Percentiles rank a stretch among this genome's conserved stretches.
These are phyloP conservation scores for Ophraella communa DNA, from an alignment of 2,888 invertebrate genomes.

Conservation along the genomic window DNA sequence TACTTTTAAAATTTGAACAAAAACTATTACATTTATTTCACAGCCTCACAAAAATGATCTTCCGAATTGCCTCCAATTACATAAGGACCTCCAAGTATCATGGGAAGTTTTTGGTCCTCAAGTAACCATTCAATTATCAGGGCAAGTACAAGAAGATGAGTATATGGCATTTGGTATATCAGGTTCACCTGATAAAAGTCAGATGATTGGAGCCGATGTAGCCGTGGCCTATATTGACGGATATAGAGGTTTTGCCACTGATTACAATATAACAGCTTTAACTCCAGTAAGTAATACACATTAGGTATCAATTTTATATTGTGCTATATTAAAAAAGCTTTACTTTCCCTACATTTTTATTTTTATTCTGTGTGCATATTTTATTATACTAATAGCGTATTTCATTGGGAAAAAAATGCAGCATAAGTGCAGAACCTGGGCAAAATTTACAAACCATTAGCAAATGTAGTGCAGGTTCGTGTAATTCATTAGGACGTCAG, in stretches of 20 bases:
- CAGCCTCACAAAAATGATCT: constrained; percentile 69
- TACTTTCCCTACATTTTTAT: too few relatives aligned
- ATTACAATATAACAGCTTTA: constrained; percentile 85
- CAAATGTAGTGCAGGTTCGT: too few relatives aligned
- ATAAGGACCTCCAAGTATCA: constrained; percentile 81
- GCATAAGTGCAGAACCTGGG: too few relatives aligned
- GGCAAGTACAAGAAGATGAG: constrained; percentile 75
- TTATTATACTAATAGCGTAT: too few relatives aligned
- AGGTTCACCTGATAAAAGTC: constrained; percentile 71
- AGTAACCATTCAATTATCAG: constrained; percentile 84
- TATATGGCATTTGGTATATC: constrained; percentile 92
- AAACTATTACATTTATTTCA: constrained; percentile 21
- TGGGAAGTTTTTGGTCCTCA: constrained; percentile 93
- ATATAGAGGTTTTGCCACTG: constrained; percentile 75
- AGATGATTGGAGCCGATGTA: constrained; percentile 87
- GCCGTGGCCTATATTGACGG: constrained; percentile 78
- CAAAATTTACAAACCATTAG: too few relatives aligned
- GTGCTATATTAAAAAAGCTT: too few relatives aligned
- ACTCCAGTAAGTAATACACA: constrained; percentile 80
- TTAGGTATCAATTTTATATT: too few relatives aligned
- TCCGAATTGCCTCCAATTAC: constrained; percentile 86
- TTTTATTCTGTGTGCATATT: too few relatives aligned
- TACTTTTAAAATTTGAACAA: too few relatives aligned
- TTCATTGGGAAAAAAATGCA: too few relatives aligned
- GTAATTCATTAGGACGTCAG: too few relatives aligned